Evolutionary conservation across 2,888 invertebrate species (phyloP).

Genomic region (Julus scandinavius): DNA sequence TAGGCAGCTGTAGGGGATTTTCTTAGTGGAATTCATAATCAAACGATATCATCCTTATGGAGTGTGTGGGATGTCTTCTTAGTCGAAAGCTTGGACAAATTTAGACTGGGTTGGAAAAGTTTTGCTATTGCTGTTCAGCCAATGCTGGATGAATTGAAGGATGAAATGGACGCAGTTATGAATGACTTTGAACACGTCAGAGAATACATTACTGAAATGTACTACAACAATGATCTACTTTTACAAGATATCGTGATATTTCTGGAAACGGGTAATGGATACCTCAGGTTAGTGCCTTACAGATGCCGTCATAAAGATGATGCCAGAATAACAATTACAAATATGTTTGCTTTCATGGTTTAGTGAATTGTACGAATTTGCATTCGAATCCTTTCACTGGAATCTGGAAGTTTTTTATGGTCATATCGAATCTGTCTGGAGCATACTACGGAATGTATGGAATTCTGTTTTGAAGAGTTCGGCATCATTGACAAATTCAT

Average conservation of each 20-base stretch:
- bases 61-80: conserved; percentile 24
- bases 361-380: conserved; percentile 34
- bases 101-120: not conserved
- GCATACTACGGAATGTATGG: not conserved
- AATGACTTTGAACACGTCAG: conserved; percentile 23
- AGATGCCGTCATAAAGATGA: not conserved
- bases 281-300: conserved; percentile 6
- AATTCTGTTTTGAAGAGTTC: not conserved
- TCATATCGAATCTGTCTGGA: not conserved
- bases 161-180: not conserved
- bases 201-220: conserved; percentile 45
- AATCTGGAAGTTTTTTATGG: not conserved
- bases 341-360: not conserved
- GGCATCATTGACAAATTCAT: not conserved
- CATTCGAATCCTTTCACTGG: conserved; percentile 36
- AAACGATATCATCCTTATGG: conserved; percentile 28
- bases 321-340: not conserved
- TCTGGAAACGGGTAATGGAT: conserved; percentile 8
- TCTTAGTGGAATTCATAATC: not conserved
- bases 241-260: conserved; percentile 42
- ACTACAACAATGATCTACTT: conserved; percentile 52
- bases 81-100: conserved; percentile 37
- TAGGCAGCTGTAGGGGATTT: not conserved
- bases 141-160: conserved; percentile 29
- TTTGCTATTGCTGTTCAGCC: conserved; percentile 47